phyloP scores from a whole-genome alignment of 2,113 vertebrate genomes.

The Aegithalos caudatus region DNA sequence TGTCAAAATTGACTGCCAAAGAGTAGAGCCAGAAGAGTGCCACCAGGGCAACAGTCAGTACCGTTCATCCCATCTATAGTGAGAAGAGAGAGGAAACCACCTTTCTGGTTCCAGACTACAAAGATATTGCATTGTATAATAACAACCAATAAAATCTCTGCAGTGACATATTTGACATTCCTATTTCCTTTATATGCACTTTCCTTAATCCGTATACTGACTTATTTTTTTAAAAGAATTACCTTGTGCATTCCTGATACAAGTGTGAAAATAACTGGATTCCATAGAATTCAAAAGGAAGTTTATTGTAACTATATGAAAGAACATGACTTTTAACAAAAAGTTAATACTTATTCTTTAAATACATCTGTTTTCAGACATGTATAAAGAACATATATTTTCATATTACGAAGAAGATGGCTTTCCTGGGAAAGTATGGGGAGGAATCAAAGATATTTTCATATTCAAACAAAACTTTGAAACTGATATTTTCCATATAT shows the following conservation, averaged over 20 bases:
- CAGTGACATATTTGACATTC: background rate
- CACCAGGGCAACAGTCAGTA: rapidly evolving
- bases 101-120: background rate
- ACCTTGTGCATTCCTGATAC: background rate
- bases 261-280: background rate
- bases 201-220: rapidly evolving
- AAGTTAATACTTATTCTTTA: background rate
- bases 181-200: background rate
- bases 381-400: background rate
- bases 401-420: background rate
- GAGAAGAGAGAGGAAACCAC: background rate
- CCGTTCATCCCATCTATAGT: background rate
- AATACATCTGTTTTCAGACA: background rate
- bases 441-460: background rate
- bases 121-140: background rate
- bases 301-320: background rate
- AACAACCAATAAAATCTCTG: background rate
- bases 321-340: background rate
- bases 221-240: background rate
- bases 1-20: background rate
- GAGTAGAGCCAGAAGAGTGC: background rate
- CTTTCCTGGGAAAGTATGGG: background rate
- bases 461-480: background rate
- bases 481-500: background rate
- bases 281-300: background rate